Percentiles rank a stretch among this genome's conserved stretches.
Evolutionary conservation across 2,113 vertebrate genomes (phyloP).

Genomic region (Passerina amoena): DNA sequence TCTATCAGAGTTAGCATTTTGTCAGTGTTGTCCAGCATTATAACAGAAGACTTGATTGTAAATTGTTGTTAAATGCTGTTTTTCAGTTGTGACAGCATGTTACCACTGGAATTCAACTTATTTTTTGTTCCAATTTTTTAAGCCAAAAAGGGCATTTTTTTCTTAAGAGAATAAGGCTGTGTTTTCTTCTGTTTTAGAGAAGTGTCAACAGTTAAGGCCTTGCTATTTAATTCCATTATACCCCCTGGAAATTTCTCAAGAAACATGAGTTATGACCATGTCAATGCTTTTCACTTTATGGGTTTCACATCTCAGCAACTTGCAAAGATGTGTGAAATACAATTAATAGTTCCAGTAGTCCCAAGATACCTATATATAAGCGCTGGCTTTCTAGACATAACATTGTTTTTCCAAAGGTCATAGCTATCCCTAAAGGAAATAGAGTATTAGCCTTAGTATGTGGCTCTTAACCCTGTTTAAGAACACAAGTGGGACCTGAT

Average conservation of each 20-base stretch:
- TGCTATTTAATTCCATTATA: neutral
- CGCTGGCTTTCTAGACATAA: neutral
- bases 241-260: neutral
- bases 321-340: neutral
- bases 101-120: neutral
- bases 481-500: neutral
- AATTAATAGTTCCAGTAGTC: neutral
- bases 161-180: neutral
- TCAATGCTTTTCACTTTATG: neutral
- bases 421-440: neutral
- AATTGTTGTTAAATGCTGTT: neutral
- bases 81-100: neutral
- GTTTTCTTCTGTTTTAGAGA: neutral
- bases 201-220: neutral
- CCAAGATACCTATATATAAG: neutral
- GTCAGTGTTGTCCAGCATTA: neutral
- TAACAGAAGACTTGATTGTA: conserved; percentile 10
- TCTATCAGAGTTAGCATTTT: neutral
- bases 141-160: neutral
- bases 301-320: neutral
- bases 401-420: neutral
- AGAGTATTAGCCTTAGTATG: neutral
- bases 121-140: neutral
- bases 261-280: neutral
- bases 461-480: neutral